Percentiles rank a stretch among this genome's conserved stretches.
Conservation (phyloP, 2,888 invertebrate species). For the Meteorus cinctellus region DNA sequence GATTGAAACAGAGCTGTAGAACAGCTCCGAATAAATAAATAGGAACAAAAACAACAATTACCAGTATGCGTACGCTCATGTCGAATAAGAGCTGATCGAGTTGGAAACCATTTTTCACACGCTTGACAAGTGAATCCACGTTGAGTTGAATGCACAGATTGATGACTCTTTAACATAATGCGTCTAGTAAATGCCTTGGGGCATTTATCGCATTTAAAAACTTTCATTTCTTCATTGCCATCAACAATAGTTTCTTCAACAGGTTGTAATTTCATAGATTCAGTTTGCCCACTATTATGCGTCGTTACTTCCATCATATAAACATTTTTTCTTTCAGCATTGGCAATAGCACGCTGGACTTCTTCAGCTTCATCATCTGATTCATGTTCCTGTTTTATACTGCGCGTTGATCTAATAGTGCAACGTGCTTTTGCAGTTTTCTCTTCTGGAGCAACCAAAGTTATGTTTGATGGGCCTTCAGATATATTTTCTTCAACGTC, state of each 20-base stretch:
- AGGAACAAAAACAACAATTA: slow-evolving; percentile 51
- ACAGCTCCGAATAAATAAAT: slow-evolving; percentile 52
- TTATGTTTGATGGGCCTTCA: slow-evolving; percentile 75
- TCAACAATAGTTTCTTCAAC: slow-evolving; percentile 62
- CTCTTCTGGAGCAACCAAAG: slow-evolving; percentile 71
- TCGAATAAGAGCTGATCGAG: slow-evolving; percentile 79
- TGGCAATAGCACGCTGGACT: slow-evolving; percentile 65
- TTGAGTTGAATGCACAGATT: slow-evolving; percentile 78
- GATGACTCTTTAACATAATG: slow-evolving; percentile 78
- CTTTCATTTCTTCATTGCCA: slow-evolving; percentile 72
- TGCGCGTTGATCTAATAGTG: slow-evolving; percentile 68
- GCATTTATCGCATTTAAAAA: slow-evolving; percentile 79
- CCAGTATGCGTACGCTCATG: slow-evolving; percentile 83
- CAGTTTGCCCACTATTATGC: slow-evolving; percentile 58
- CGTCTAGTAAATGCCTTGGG: slow-evolving; percentile 79
- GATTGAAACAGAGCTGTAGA: no score
- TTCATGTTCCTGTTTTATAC: slow-evolving; percentile 71
- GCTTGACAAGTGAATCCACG: slow-evolving; percentile 76
- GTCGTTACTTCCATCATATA: slow-evolving; percentile 69
- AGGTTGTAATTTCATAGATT: slow-evolving; percentile 62
- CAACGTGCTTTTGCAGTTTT: slow-evolving; percentile 70
- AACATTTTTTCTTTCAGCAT: slow-evolving; percentile 66
- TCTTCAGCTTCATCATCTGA: slow-evolving; percentile 70
- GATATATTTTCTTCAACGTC: slow-evolving; percentile 68
- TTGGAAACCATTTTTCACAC: slow-evolving; percentile 82